Base-by-base conservation (phyloP, 2,888 invertebrate genomes). In the Melieria picta region DNA sequence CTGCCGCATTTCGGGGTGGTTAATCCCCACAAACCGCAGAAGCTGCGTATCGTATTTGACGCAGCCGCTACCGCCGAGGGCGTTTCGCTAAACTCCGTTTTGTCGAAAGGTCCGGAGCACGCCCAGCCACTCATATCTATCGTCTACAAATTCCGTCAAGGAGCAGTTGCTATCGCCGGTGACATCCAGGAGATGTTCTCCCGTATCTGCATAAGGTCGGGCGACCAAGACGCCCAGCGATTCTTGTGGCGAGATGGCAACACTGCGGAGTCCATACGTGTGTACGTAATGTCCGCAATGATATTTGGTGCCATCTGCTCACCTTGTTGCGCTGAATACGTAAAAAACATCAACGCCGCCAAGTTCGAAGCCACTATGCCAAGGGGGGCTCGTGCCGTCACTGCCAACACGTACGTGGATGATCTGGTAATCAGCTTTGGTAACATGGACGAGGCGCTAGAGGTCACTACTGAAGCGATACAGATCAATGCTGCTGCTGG, bases 31-130 rank as follows among this genome's bases (percentile, higher is more conserved):
- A 65, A 47, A 13, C 71, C 71, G 48, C 30, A 67, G 2, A 61
- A 57, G 13, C 7, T 82, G 0, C 69, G 81, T 9, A 60, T 83
- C 0, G 81, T 82, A 0, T 81, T 82, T 62, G 82, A 82, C 52
- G 82, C 82, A 7, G 81, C 83, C 0, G 81, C 80, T 0, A 7
- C 73, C 72, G 46, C 75, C 0, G 30, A 67, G 0, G 78, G 77
- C 0, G 65, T 76, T 0, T 79, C 77, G 4, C 68, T 83, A 0
- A 83, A 83, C 55, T 74, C 77, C 10, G 10, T 58, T 5, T 55
- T 84, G 11, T 47, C 80, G 1, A 61, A 72, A 4, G 81, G 83
- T 0, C 80, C 82, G 0, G 82, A 82, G 48, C 50, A 80, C 0
- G 72, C 79, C 1, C 75, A 79, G 13, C 74, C 80, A 1, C 56